These are phyloP conservation scores for Penaeus japonicus DNA, from an alignment of 1,140 invertebrate genomes.

Conservation along the genomic window DNA sequence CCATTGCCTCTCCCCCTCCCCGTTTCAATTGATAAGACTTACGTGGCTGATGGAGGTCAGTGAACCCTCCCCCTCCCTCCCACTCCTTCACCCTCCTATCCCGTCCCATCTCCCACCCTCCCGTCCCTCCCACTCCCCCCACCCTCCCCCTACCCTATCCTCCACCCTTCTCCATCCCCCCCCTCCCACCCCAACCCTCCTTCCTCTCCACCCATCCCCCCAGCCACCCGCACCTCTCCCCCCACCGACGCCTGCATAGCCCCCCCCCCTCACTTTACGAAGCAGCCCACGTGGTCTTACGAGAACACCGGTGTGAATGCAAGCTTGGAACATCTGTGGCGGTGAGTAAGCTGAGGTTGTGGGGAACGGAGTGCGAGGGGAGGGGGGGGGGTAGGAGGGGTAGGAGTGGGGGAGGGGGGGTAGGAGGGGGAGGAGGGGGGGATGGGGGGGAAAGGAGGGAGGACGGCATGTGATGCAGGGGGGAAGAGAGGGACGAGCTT, in stretches of 20 bases:
- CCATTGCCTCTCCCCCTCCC: too few species aligned
- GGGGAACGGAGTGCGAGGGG: neutral
- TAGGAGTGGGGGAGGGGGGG: neutral
- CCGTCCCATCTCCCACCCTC: neutral
- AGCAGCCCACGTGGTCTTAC: too few species aligned
- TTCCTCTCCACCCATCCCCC: neutral
- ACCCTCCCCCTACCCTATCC: neutral
- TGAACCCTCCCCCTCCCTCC: neutral
- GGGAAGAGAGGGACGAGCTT: neutral
- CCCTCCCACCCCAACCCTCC: neutral
- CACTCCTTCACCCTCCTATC: conserved; percentile 15
- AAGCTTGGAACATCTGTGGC: too few species aligned
- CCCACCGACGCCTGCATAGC: neutral
- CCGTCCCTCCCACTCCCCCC: neutral
- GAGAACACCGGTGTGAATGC: too few species aligned
- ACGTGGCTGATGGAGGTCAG: too few species aligned
- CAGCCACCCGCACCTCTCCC: neutral
- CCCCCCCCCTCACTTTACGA: neutral
- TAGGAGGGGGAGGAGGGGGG: neutral
- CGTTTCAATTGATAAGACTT: neutral
- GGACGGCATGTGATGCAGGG: neutral
- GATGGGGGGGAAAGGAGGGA: neutral
- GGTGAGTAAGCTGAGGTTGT: neutral
- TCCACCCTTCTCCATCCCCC: neutral
- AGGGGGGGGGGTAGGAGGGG: neutral